These are phyloP conservation scores for Lithophane semibrunnea DNA, from an alignment of 2,888 invertebrate species.

Conservation along the genomic window DNA sequence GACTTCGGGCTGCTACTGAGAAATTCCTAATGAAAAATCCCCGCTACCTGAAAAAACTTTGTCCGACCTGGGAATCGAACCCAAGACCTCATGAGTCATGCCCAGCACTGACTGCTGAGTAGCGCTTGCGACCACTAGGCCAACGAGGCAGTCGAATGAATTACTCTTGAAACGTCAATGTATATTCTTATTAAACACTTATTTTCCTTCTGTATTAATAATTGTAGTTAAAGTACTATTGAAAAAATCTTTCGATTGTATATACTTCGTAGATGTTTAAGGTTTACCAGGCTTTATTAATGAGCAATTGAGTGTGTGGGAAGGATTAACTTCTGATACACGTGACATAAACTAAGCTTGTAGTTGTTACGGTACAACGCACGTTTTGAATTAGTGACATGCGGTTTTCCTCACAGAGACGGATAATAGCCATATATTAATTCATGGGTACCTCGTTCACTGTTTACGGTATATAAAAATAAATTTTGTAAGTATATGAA, in stretches of 20 bases:
- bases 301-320: background rate
- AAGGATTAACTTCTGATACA: conserved; percentile 9
- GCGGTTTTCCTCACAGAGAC: conserved; percentile 30
- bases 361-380: background rate
- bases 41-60: too few species aligned
- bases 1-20: too few species aligned
- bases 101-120: too few species aligned
- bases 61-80: too few species aligned
- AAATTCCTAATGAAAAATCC: too few species aligned
- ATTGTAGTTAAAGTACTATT: background rate
- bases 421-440: conserved; percentile 4
- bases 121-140: too few species aligned
- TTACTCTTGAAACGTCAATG: background rate
- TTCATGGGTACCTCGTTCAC: background rate
- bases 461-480: background rate
- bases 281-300: background rate
- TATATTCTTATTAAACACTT: background rate
- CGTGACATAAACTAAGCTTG: conserved; percentile 13
- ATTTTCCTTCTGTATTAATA: background rate
- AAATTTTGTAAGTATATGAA: background rate
- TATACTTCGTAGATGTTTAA: background rate
- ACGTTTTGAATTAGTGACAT: conserved; percentile 35
- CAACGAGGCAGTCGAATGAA: too few species aligned
- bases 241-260: background rate
- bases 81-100: too few species aligned